Percentiles rank a stretch among this genome's conserved stretches.
phyloP scores from a whole-genome alignment of 2,797 vertebrate species.

The Hafferia zeledoni region DNA sequence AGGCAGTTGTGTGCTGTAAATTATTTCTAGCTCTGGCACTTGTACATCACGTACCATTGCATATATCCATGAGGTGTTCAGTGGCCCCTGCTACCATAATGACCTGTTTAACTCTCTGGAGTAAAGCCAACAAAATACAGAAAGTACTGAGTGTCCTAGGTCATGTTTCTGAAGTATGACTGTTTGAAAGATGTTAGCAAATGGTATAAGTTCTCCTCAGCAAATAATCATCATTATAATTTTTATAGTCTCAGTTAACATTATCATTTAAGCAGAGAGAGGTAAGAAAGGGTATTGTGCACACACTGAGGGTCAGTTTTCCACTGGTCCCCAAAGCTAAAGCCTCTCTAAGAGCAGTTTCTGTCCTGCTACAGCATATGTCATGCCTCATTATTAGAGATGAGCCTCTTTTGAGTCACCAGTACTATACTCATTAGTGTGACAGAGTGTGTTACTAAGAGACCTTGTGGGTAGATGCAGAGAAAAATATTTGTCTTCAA shows the following conservation, averaged over 20 bases:
- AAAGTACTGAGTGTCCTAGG: background rate
- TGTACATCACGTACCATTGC: background rate
- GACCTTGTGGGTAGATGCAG: background rate
- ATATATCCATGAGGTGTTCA: background rate
- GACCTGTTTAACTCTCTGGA: background rate
- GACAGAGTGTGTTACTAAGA: background rate
- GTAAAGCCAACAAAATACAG: background rate
- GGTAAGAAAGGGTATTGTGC: background rate
- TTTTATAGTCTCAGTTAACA: background rate
- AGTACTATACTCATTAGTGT: background rate
- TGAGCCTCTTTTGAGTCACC: background rate
- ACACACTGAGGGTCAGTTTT: background rate
- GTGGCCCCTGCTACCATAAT: background rate
- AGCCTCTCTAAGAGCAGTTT: background rate
- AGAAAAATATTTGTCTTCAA: background rate
- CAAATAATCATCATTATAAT: background rate
- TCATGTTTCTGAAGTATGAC: background rate
- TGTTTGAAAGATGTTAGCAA: background rate
- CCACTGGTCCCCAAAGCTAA: background rate
- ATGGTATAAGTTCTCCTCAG: background rate
- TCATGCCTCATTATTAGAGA: fast-evolving
- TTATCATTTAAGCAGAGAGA: background rate
- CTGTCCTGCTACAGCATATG: background rate
- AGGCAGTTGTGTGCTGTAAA: background rate
- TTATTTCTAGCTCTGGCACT: background rate